These are phyloP conservation scores for Heteropelma amictum DNA, from an alignment of 2,888 invertebrate species.

Conservation along the genomic window DNA sequence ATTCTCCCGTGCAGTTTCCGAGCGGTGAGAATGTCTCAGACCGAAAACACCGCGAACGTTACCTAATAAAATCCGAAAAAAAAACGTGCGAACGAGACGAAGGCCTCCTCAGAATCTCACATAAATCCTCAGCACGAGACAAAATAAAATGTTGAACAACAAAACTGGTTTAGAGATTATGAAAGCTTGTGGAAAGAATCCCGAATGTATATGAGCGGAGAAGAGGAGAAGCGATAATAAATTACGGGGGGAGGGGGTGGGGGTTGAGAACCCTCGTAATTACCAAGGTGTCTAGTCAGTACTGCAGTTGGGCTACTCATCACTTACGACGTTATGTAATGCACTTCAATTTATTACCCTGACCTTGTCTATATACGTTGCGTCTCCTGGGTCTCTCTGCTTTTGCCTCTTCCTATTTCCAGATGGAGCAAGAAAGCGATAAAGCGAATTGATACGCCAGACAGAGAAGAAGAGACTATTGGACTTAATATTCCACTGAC, in stretches of 20 bases:
- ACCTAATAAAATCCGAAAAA: conserved; percentile 5
- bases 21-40: background rate
- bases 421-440: conserved; percentile 49
- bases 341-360: conserved; percentile 73
- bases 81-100: conserved; percentile 5
- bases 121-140: conserved; percentile 9
- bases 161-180: conserved; percentile 22
- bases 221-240: conserved; percentile 6
- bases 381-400: background rate
- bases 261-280: conserved; percentile 72
- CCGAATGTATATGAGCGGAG: background rate
- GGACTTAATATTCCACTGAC: conserved; percentile 1
- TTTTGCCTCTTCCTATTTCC: conserved; percentile 67
- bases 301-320: conserved; percentile 67
- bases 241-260: conserved; percentile 65
- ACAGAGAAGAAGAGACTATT: conserved; percentile 42
- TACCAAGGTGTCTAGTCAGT: conserved; percentile 72
- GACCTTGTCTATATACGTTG: conserved; percentile 73
- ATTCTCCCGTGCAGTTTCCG: background rate
- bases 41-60: background rate
- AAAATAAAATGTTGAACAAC: background rate
- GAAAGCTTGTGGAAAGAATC: too few species aligned
- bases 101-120: conserved; percentile 5
- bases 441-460: conserved; percentile 32
- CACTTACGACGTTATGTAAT: conserved; percentile 72